Conservation (phyloP, 1,140 invertebrate species). For the Paralvinella palmiformis region DNA sequence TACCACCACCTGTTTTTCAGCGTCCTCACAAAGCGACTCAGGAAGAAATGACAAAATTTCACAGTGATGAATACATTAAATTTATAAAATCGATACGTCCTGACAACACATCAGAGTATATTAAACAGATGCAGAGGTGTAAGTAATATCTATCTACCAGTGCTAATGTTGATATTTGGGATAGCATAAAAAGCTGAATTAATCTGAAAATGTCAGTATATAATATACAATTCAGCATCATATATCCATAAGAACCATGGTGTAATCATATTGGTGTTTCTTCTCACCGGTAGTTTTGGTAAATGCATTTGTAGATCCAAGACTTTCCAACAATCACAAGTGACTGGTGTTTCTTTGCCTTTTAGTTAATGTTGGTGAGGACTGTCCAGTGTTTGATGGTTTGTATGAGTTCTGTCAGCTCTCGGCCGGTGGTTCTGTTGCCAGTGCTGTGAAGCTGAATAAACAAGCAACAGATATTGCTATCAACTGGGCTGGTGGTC, state of each 20-base stretch:
- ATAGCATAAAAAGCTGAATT: no score
- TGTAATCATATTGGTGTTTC: no score
- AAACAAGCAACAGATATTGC: constrained; percentile 73
- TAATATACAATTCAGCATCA: no score
- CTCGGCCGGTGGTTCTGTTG: constrained; percentile 92
- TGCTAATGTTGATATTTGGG: no score
- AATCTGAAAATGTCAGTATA: no score
- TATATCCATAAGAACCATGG: no score
- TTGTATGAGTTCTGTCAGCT: constrained; percentile 98
- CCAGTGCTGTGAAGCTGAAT: constrained; percentile 51
- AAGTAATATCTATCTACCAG: background rate
- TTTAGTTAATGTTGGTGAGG: constrained; percentile 80
- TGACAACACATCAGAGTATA: constrained; percentile 99
- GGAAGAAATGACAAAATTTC: constrained; percentile 99
- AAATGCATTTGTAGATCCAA: no score
- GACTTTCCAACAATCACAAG: no score
- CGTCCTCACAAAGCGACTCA: constrained; percentile 98
- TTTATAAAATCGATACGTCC: constrained; percentile 94
- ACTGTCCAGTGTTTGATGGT: constrained; percentile 91
- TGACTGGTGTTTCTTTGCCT: no score
- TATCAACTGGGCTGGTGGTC: constrained; percentile 98
- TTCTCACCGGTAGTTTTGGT: no score
- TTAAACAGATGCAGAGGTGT: constrained; percentile 97
- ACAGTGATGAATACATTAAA: constrained; percentile 98
- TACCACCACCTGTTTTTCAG: background rate